These are phyloP conservation scores for Morone saxatilis DNA, from an alignment of 2,113 vertebrate species.

Conservation along the genomic window DNA sequence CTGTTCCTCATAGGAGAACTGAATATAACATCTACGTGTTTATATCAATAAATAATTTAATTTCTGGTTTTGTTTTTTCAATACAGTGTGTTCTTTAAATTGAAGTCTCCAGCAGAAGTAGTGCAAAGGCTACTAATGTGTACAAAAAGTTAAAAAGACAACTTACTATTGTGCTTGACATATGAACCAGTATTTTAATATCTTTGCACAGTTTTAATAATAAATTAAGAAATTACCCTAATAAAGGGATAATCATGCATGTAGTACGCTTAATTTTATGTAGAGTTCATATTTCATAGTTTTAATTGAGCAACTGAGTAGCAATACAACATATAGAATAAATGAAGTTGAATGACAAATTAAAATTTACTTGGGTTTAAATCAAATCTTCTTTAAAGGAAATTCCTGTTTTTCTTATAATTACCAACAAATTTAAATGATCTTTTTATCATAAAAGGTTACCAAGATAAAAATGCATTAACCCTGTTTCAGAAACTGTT, in stretches of 20 bases:
- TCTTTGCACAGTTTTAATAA: not conserved
- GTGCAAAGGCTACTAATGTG: not conserved
- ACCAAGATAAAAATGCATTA: too few relatives aligned
- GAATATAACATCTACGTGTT: slow-evolving; percentile 76
- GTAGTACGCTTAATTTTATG: not conserved
- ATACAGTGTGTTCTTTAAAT: slow-evolving; percentile 35
- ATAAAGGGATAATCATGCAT: not conserved
- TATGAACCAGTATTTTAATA: not conserved
- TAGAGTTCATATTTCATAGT: too few relatives aligned
- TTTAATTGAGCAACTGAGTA: too few relatives aligned
- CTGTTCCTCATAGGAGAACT: slow-evolving; percentile 64
- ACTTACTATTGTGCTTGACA: not conserved
- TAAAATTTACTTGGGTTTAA: not conserved
- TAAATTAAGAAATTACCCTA: not conserved
- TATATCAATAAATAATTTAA: slow-evolving; percentile 81
- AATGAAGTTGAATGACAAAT: not conserved
- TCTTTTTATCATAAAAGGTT: not conserved
- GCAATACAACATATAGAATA: not conserved
- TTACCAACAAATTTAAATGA: not conserved
- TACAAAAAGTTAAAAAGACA: not conserved
- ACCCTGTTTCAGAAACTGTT: too few relatives aligned
- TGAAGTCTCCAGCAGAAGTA: not conserved
- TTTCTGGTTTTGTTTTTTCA: slow-evolving; percentile 73
- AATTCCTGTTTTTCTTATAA: too few relatives aligned
- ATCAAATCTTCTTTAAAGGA: not conserved